Base-by-base conservation (phyloP, 2,113 vertebrate species). In the Cercopithecus mona region DNA sequence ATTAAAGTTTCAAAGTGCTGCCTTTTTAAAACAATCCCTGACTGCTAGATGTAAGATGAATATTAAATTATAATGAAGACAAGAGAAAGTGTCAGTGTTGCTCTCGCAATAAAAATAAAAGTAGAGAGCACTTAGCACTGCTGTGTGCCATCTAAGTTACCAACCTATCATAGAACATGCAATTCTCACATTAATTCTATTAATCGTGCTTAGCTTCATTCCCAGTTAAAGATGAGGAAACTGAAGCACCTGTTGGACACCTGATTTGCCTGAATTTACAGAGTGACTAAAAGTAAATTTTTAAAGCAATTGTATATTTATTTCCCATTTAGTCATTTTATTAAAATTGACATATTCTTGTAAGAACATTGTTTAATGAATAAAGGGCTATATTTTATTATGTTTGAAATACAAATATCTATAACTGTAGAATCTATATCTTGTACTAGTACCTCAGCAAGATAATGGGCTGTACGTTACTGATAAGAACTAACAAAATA, bases 81-180 rank as follows among this genome's bases (percentile, higher is more conserved):
- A 79, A 2, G 35, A 45, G 11, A 45, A 70, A 13, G 12, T 70
- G 1, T 48, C n/a, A 25, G 25, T 40, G 23, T 32, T 86, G 8
- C 20, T 70, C 5, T 48, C 20, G 2, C 8, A 13, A 20, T 35
- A 61, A 61, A 61, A 61, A 38, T 30, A 50, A 59, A 35, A 79
- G 12, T 11, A 48, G 38, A 5, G 18, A 35, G 12, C 1, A 6
- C 0, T n/a, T 20, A 5, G 6, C 30, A 83, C 14, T n/a, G 35
- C 6, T 27, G 12, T 8, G 18, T 12, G 0, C 13, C 35, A 25
- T 59, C 61, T 61, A n/a, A 70, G 43, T 50, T 38, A 14, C 70
- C 32, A 59, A 22, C 1, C 13, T 40, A 11, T 23, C 30, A 23
- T 7, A 64, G 52, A 40, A 27, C 1, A 14, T 57, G 6, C 5